These are phyloP conservation scores for Synaphobranchus kaupii DNA, from an alignment of 2,797 vertebrate species.

Conservation along the genomic window DNA sequence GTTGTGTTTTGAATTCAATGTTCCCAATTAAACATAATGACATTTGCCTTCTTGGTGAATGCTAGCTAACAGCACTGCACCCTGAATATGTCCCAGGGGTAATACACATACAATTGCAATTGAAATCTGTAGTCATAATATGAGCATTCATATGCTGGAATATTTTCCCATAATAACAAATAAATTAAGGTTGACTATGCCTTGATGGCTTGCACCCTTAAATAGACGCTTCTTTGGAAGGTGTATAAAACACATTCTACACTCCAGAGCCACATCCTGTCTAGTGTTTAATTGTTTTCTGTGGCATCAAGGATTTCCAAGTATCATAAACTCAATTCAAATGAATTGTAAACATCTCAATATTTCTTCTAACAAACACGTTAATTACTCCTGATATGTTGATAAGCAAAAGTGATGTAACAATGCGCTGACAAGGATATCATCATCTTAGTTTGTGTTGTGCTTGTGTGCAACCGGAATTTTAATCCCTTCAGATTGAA, in stretches of 20 bases:
- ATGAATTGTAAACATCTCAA: slow-evolving; percentile 15
- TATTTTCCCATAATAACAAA: slow-evolving; percentile 22
- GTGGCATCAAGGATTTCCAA: not conserved
- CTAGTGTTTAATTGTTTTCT: not conserved
- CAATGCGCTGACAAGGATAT: not conserved
- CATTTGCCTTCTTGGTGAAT: slow-evolving; percentile 16
- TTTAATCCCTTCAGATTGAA: not conserved
- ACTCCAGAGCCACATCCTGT: not conserved
- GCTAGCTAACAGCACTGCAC: slow-evolving; percentile 24
- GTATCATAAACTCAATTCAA: slow-evolving; percentile 11
- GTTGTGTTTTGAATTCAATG: slow-evolving; percentile 5
- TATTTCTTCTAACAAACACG: slow-evolving; percentile 11
- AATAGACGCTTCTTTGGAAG: not conserved
- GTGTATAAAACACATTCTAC: slow-evolving; percentile 10
- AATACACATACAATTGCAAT: slow-evolving; percentile 27
- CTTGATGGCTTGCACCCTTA: slow-evolving; percentile 14
- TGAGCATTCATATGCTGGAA: slow-evolving; percentile 20
- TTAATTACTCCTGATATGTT: slow-evolving; percentile 9
- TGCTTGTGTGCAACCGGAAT: not conserved
- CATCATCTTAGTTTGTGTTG: not conserved
- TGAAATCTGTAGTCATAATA: slow-evolving; percentile 16
- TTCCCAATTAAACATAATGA: slow-evolving; percentile 5
- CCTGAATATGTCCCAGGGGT: not conserved
- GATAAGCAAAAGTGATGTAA: slow-evolving; percentile 6
- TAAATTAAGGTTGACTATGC: slow-evolving; percentile 18